These are phyloP conservation scores for Henricia sp. DNA, from an alignment of 53 echinoderm and acorn worm species.

Conservation along the genomic window DNA sequence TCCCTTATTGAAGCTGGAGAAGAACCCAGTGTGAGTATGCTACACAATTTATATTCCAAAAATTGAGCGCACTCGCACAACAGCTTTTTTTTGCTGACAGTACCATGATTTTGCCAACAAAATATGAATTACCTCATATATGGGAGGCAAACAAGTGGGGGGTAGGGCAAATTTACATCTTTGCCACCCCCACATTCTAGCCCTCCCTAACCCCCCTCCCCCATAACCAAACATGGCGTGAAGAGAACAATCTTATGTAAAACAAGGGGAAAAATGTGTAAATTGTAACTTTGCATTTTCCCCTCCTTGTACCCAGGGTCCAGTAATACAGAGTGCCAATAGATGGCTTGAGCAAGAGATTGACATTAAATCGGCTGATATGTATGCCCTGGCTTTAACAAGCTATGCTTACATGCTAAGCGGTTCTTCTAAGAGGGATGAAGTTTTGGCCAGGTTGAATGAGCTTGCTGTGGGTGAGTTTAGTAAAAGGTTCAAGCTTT, in stretches of 20 bases:
- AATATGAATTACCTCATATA: no score
- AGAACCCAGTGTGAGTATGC: constrained; percentile 27
- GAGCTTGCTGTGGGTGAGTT: constrained; percentile 54
- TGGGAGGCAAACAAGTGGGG: no score
- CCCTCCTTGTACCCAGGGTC: constrained; percentile 4
- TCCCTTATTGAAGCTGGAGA: constrained; percentile 74
- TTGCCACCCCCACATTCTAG: no score
- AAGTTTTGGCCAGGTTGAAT: constrained; percentile 46
- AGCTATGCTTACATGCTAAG: constrained; percentile 67
- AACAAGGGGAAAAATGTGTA: neutral
- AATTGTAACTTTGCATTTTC: neutral
- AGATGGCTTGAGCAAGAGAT: constrained; percentile 33
- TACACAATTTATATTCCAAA: neutral
- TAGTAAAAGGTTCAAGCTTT: neutral
- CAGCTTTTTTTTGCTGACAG: no score
- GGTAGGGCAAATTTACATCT: no score
- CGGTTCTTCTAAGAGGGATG: constrained; percentile 13
- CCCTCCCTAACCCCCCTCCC: no score
- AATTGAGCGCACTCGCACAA: no score
- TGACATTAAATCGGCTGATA: constrained; percentile 30
- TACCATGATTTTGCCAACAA: no score
- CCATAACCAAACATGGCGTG: no score
- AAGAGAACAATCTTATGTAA: neutral
- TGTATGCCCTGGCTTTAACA: constrained; percentile 67
- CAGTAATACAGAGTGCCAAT: constrained; percentile 3